Percentiles rank a stretch among this genome's conserved stretches.
Conservation (phyloP, 2,888 invertebrate genomes). For the Macrosoma leucophasiata region DNA sequence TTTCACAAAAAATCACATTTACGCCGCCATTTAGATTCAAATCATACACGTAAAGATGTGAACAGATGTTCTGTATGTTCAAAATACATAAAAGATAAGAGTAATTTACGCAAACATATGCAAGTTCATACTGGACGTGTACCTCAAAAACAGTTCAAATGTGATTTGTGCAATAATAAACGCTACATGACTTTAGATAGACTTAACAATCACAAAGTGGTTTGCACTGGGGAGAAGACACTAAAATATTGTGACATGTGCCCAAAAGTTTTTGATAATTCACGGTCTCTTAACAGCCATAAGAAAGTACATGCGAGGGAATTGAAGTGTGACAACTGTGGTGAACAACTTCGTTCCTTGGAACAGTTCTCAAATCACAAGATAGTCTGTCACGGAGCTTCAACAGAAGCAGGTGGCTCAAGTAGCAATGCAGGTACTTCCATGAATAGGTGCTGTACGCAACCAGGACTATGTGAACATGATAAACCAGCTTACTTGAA, state of each 20-base stretch:
- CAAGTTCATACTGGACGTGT: conserved; percentile 73
- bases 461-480: conserved; percentile 70
- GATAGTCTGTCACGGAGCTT: conserved; percentile 58
- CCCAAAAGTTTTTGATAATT: conserved; percentile 73
- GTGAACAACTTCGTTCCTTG: conserved; percentile 68
- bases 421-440: conserved; percentile 29
- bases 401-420: conserved; percentile 46
- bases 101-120: conserved; percentile 73
- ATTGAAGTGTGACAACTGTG: conserved; percentile 69
- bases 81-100: conserved; percentile 73
- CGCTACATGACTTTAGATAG: conserved; percentile 72
- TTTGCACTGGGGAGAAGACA: conserved; percentile 69
- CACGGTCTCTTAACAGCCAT: conserved; percentile 71
- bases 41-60: conserved; percentile 70
- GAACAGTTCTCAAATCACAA: conserved; percentile 71
- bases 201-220: conserved; percentile 71
- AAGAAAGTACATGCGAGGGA: conserved; percentile 73
- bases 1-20: conserved; percentile 70
- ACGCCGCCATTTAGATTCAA: conserved; percentile 68
- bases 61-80: conserved; percentile 74
- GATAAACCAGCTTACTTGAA: conserved; percentile 71
- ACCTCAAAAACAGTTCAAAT: conserved; percentile 73
- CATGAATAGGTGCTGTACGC: conserved; percentile 61
- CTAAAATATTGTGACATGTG: conserved; percentile 74
- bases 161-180: conserved; percentile 72